Base-by-base conservation (phyloP, 2,797 vertebrate species). In the Sebastolobus alascanus region DNA sequence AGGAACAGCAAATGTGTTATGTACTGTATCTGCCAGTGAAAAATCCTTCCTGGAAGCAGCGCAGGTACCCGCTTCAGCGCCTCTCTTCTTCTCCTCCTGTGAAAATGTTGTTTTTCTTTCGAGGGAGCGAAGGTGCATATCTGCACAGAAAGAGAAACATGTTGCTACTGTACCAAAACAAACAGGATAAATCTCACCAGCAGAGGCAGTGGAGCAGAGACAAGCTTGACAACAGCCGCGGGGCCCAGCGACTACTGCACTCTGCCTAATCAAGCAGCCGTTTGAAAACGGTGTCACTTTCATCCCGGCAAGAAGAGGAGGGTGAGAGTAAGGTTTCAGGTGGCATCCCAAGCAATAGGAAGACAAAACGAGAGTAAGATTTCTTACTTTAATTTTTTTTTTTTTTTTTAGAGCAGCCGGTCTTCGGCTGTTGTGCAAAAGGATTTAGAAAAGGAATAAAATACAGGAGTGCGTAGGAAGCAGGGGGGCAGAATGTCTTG, bases 161-260 rank as follows among this genome's bases (percentile, higher is more conserved):
- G 89, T 82, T 91, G 77, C 91, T 87, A 81, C 88, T 89, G 87
- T 92, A 92, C 79, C 90, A 92, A 94, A 93, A 94, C 91, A 94
- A 94, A 93, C 90, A 90, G 92, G 90, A 90, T 94, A 87, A 89
- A 93, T 92, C 90, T 94, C 87, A 86, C 89, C 87, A 89, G 93
- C 90, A 83, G 91, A 93, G 91, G 91, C 92, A 90, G 88, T 71
- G 87, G 89, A 86, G 92, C 92, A 87, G 82, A 92, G 89, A 94
- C 68, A 58, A 90, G 77, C 79, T 80, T 89, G 93, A 93, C 92
- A 92, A 93, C 90, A 93, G 90, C 94, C 85, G 80, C 89, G 13
- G 92, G 94, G 87, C 89, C 88, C 80, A 38, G 87, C 65, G 27
- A 86, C 81, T 77, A 33, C 83, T 72, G 89, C 89, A 81, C 90